Evolutionary conservation across 1,140 invertebrate genomes (phyloP).

Genomic region (Drosophila athabasca): DNA sequence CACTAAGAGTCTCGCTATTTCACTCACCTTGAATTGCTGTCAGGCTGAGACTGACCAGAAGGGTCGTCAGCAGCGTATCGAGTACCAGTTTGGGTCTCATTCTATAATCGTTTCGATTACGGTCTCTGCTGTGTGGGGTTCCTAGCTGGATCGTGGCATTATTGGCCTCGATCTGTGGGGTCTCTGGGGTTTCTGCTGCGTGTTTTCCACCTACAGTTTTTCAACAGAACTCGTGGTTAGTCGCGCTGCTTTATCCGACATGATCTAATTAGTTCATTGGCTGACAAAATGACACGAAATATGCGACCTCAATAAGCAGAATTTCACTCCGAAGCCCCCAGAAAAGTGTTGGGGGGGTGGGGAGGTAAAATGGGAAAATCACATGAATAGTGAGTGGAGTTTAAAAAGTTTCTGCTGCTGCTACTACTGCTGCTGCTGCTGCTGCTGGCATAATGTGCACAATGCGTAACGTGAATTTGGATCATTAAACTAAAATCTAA

Average conservation of each 20-base stretch:
- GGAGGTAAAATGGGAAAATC: constrained; percentile 29
- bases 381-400: constrained; percentile 41
- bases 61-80: constrained; percentile 24
- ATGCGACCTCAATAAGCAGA: constrained; percentile 67
- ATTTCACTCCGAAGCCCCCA: constrained; percentile 35
- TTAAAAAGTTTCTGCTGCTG: constrained; percentile 47
- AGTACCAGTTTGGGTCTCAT: constrained; percentile 53
- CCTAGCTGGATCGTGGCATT: constrained; percentile 50
- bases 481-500: constrained; percentile 75
- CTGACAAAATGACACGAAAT: constrained; percentile 53
- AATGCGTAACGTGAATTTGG: constrained; percentile 81
- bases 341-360: background rate
- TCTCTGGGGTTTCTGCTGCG: constrained; percentile 35
- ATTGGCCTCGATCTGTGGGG: constrained; percentile 42
- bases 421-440: constrained; percentile 11
- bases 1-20: background rate
- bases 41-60: constrained; percentile 46
- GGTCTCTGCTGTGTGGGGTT: constrained; percentile 9
- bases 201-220: constrained; percentile 17
- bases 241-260: constrained; percentile 35
- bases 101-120: constrained; percentile 3
- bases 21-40: constrained; percentile 58
- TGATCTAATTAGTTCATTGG: constrained; percentile 70
- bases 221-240: constrained; percentile 26
- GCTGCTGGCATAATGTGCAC: constrained; percentile 70